Evolutionary conservation across 2,888 invertebrate genomes (phyloP), one percentile per base, ranked within the genome.

Genomic region (Blera fallax): DNA sequence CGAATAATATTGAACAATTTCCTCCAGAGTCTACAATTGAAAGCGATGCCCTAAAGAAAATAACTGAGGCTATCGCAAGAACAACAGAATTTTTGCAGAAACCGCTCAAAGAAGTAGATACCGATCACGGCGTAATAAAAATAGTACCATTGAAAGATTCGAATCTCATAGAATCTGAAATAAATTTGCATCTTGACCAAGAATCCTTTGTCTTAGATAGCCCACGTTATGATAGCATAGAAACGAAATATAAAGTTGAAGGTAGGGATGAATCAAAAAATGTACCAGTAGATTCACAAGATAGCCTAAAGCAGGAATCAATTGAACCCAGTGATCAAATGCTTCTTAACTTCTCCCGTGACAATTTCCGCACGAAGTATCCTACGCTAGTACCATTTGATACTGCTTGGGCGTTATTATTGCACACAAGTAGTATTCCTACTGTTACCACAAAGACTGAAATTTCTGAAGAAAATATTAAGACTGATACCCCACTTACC

Each of bases 31-130:
- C 48, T 4, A 29, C 65, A 29, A 56, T 45, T 50, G 82, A 88
- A 72, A 87, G 70, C 16, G 78, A 74, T 27, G 79, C 82, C 14
- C 64, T 88, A 2, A 87, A 81, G 56, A 69, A 88, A 58, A 88
- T 88, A 6, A 85, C 87, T 16, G 82, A 88, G 67, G 87, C 88
- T 16, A 87, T 87, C n/a, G 88, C 76, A 3, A 81, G 76, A 32
- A 87, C 88, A 14, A 87, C 87, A 0, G 82, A 87, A 76, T 62
- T 77, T 52, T 65, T 88, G 29, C 88, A 88, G 45, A 73, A 87
- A 32, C 87, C 87, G 1, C 6, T 87, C 2, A 62, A 69, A 1
- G 37, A 69, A 67, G 1, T 50, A 27, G 67, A 67, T 69, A 3
- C 11, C 1, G 18, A 60, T 34, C 14, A 4, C 16, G 21, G 16